These are phyloP conservation scores for Panurus biarmicus DNA, from an alignment of 2,113 vertebrate genomes.

Conservation along the genomic window DNA sequence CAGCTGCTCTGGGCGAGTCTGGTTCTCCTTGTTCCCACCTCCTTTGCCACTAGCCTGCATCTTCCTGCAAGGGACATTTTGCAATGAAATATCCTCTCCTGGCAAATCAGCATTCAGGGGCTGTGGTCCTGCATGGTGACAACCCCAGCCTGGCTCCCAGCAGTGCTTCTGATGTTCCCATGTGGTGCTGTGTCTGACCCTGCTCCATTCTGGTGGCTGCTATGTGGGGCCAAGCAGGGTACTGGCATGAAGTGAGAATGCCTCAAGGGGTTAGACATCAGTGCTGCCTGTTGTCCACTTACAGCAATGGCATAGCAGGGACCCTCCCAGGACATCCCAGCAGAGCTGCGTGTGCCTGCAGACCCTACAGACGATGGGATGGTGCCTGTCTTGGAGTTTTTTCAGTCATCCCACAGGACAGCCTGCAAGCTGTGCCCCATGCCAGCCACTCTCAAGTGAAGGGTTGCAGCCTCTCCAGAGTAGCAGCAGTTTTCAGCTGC, in stretches of 20 bases:
- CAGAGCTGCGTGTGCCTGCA: background rate
- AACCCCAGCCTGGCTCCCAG: background rate
- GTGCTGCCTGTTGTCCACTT: background rate
- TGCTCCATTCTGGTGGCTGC: background rate
- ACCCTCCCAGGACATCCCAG: background rate
- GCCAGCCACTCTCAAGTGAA: background rate
- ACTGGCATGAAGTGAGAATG: background rate
- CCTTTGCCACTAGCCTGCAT: background rate
- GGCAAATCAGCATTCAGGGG: background rate
- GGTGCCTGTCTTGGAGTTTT: background rate
- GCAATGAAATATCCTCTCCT: background rate
- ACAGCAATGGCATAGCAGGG: background rate
- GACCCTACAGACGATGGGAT: background rate
- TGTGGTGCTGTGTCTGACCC: background rate
- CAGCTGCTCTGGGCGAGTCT: accelerated
- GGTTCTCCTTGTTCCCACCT: background rate
- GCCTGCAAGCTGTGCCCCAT: background rate
- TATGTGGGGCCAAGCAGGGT: background rate
- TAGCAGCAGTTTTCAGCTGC: background rate
- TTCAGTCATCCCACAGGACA: background rate
- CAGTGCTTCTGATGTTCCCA: background rate
- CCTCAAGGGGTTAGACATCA: background rate
- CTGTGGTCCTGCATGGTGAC: background rate
- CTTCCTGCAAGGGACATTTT: background rate
- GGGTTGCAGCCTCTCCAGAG: accelerated